Base-by-base conservation (phyloP, 92 coral and sea anemone genomes). In the Actinernus sp. region DNA sequence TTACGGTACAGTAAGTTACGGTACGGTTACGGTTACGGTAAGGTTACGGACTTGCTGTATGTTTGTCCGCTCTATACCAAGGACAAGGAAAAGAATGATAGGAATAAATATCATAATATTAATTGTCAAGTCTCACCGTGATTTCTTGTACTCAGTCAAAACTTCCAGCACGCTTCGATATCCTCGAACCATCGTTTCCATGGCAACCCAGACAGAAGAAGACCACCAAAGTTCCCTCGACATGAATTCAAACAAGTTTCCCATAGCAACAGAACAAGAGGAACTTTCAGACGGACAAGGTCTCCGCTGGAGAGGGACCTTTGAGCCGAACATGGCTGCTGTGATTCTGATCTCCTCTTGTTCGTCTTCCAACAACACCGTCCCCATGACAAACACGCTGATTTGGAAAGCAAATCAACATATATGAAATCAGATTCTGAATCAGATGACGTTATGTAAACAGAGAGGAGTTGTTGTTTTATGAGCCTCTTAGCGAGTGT, bases 291-390 rank as follows among this genome's bases (percentile, higher is more conserved):
- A 4, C 5, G 9, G 7, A 31, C 60, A 26, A 10, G 14, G 28
- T 2, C n/a, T 41, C 49, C 34, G 29, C 21, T 54, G 63, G 62
- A 61, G 65, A 41, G 65, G 61, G 22, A 87, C 39, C 36, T 69
- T 56, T 44, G 89, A 68, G 56, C 74, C 74, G 66, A 87, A 70
- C 54, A 45, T 58, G 7, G 89, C 73, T 7, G 89, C 93, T 26
- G 62, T 50, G n/a, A 45, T 55, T 71, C 93, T 49, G 28, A 82
- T 72, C 61, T 56, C 68, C 58, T 76, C 93, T 29, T 82, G 76
- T 53, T 87, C 93, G 55, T 87, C 93, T 45, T 87, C 89, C 29
- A 87, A 74, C 30, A 82, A 47, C 36, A 46, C 73, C 46, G 76
- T 14, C 48, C 81, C 65, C 21, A 86, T 52, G 33, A 44, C 27